Base-by-base conservation (phyloP, 1,140 invertebrate genomes). In the Drosophila asahinai region DNA sequence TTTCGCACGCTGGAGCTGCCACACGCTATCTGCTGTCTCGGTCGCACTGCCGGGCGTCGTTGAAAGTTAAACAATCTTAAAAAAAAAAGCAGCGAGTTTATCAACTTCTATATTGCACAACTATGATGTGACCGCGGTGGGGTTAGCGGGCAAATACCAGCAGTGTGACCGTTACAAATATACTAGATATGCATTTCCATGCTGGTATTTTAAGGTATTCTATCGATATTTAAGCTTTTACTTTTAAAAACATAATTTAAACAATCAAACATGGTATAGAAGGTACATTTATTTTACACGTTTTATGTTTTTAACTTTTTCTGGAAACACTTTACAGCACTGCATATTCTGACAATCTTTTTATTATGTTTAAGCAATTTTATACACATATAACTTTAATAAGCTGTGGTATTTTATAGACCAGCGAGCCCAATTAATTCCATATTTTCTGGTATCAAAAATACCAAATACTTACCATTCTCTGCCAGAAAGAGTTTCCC, bases 1-100 rank as follows among this genome's bases (percentile, higher is more conserved):
- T 27, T 22, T 68, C 38, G 63, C 54, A 43, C 19, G 47, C 52
- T 73, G 30, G 36, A 57, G 54, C 54, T 57, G 54, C 54, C 54
- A 57, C 54, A 57, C 19, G 54, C 19, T 51, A 33, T 71, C 5
- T 38, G 65, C 43, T 55, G 47, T 74, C 68, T 73, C 71, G 42
- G 45, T 74, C 71, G 43, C 71, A 74, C 67, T 47, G 71, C 71
- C 71, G 68, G 36, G 55, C 71, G 71, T 74, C 71, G 71, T 74
- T 73, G 70, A 51, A 73, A 59, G 65, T 71, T 73, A 71, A 73
- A 73, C 66, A 74, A 73, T 60, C 27, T 30, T 62, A 59, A 73
- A 73, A 59, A 49, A 64, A 71, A 71, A 66, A 51, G n/a, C 54
- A 68, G 48, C 55, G 14, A 71, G 70, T 73, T 73, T 73, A 73